A percentile compares a stretch with the other conserved stretches of the same genome.
These are phyloP conservation scores for Lepeophtheirus salmonis DNA, from an alignment of 1,140 invertebrate species.

Conservation along the genomic window DNA sequence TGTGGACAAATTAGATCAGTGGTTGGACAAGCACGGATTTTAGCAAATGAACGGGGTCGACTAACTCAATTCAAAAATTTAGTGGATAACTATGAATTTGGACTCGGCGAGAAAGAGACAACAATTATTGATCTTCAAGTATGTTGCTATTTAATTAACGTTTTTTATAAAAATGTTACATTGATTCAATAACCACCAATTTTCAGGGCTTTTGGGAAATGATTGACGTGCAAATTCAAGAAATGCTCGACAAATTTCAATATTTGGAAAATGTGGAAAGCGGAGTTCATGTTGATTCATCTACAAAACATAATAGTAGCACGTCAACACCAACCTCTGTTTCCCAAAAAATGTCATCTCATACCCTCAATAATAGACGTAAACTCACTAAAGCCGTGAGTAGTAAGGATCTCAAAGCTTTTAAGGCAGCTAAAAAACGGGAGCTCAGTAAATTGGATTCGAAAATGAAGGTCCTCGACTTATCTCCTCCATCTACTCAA, in stretches of 20 bases:
- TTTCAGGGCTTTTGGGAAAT: not conserved
- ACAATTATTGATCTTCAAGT: slow-evolving; percentile 28
- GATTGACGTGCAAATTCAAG: not conserved
- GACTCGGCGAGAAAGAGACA: slow-evolving; percentile 27
- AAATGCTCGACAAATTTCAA: not conserved
- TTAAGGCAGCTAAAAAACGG: not conserved
- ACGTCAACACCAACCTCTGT: not conserved
- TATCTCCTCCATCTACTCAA: no score
- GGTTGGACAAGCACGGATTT: not conserved
- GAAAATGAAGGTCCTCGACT: not conserved
- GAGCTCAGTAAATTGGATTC: not conserved
- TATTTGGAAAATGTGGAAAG: not conserved
- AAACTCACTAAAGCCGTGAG: not conserved
- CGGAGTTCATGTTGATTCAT: no score
- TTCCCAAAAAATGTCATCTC: not conserved
- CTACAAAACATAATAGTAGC: no score
- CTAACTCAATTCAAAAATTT: slow-evolving; percentile 30
- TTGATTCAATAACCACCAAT: not conserved
- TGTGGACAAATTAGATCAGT: not conserved
- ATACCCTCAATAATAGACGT: not conserved
- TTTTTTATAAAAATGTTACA: not conserved
- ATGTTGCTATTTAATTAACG: no score
- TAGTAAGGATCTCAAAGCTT: not conserved
- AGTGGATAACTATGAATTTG: slow-evolving; percentile 29
- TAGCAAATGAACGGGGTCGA: slow-evolving; percentile 19